Conservation (phyloP, 2,888 invertebrate species). For the Sarcophaga subvicina region DNA sequence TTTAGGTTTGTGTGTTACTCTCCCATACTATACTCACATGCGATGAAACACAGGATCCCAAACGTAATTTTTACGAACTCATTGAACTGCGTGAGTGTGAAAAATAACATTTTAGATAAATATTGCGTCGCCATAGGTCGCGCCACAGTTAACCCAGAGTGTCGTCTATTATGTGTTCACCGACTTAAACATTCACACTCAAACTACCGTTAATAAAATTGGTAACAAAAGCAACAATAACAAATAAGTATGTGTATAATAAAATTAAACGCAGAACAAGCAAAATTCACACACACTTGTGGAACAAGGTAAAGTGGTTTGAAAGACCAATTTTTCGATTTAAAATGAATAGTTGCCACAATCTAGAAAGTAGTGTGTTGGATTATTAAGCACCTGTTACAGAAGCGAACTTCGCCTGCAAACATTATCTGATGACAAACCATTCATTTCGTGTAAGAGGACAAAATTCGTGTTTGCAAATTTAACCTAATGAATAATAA, state of each 20-base stretch:
- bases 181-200: constrained; percentile 1
- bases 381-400: too few species aligned
- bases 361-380: too few species aligned
- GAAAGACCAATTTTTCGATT: not conserved
- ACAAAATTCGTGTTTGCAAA: too few species aligned
- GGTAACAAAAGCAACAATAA: constrained; percentile 50
- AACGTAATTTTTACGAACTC: constrained; percentile 82
- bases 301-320: constrained; percentile 3
- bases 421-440: too few species aligned
- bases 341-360: too few species aligned
- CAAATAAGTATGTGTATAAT: constrained; percentile 25
- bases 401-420: too few species aligned
- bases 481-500: too few species aligned
- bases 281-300: not conserved
- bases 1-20: constrained; percentile 1
- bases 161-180: constrained; percentile 49
- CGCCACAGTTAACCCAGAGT: constrained; percentile 67
- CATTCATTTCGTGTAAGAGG: too few species aligned
- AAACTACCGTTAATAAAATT: constrained; percentile 27
- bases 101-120: constrained; percentile 82
- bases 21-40: constrained; percentile 17
- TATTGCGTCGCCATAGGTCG: constrained; percentile 77
- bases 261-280: constrained; percentile 47
- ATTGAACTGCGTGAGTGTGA: constrained; percentile 82
- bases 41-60: constrained; percentile 78